These are phyloP conservation scores for Lordiphosa stackelbergi DNA, from an alignment of 1,140 invertebrate genomes.

Conservation along the genomic window DNA sequence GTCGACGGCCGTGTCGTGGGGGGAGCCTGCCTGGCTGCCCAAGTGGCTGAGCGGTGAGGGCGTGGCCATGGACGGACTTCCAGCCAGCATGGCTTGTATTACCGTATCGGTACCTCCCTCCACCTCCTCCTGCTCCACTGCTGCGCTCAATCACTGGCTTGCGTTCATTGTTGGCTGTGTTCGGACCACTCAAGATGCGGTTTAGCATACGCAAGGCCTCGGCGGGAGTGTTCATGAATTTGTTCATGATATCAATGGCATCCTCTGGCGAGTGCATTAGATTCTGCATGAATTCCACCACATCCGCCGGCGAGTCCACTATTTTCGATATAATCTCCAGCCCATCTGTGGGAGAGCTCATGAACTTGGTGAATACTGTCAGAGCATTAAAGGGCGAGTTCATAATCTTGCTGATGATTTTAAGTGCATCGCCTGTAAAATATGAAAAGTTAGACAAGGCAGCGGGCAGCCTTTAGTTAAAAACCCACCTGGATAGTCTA, in stretches of 20 bases:
- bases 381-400: constrained; percentile 76
- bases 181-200: constrained; percentile 67
- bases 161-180: constrained; percentile 25
- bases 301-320: constrained; percentile 73
- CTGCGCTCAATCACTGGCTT: constrained; percentile 27
- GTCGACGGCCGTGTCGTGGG: constrained; percentile 37
- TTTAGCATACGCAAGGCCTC: constrained; percentile 73
- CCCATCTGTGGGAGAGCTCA: constrained; percentile 76
- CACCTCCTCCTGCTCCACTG: constrained; percentile 9
- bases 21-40: constrained; percentile 24
- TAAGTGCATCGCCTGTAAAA: constrained; percentile 65
- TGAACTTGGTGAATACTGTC: constrained; percentile 77
- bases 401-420: constrained; percentile 77
- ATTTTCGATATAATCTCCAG: constrained; percentile 76
- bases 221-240: constrained; percentile 76
- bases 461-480: neutral
- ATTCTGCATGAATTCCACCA: constrained; percentile 73
- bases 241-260: constrained; percentile 75
- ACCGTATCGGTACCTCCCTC: constrained; percentile 38
- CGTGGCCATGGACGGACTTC: constrained; percentile 22
- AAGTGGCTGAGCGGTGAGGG: constrained; percentile 35
- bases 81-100: constrained; percentile 53
- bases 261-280: constrained; percentile 75
- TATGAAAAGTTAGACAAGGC: neutral
- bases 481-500: constrained; percentile 67